Evolutionary conservation across 1,140 invertebrate genomes (phyloP), one percentile per base, ranked within the genome.

Genomic region (Brachionus plicatilis): DNA sequence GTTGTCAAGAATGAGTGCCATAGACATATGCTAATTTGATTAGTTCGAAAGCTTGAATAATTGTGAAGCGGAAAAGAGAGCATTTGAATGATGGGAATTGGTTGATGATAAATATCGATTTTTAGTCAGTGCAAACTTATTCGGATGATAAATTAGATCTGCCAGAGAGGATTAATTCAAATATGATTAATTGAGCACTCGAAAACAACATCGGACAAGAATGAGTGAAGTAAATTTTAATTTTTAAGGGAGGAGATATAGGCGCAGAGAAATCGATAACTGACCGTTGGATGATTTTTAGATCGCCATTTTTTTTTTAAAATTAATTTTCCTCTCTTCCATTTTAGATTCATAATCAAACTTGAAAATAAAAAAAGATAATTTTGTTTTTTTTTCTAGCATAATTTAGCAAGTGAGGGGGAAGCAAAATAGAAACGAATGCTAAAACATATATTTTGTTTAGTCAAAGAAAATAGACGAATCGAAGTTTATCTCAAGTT

Each of bases 401-500:
- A 72, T 72, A 72, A 72, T 72, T 72, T 43, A 72, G 33, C 68
- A 72, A 72, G 68, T 72, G 68, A 72, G 41, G 37, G 33, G 41
- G 37, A 43, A 72, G 41, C 33, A 72, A 72, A 43, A 72, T 43
- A 72, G 17, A 43, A 72, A 43, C 1, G 29, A 72, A 41, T 41
- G 68, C 50, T n/a, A 72, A 20, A 72, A 41, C 11, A 41, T 41
- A 12, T n/a, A 14, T 68, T 29, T 68, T 72, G 68, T 72, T 41
- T 72, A 41, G 29, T 72, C 17, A 41, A 72, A 72, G 20, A 41
- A 17, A 43, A 43, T 72, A 41, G 20, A 72, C 68, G 68, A 72
- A 72, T 72, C 68, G 33, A 72, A 72, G n/a, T 72, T 72, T 72
- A 72, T 72, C 68, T 72, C 68, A 72, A 72, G 68, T 72, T 72